These are phyloP conservation scores for Dinothrombium tinctorium DNA, from an alignment of 1,140 invertebrate species.

Conservation along the genomic window DNA sequence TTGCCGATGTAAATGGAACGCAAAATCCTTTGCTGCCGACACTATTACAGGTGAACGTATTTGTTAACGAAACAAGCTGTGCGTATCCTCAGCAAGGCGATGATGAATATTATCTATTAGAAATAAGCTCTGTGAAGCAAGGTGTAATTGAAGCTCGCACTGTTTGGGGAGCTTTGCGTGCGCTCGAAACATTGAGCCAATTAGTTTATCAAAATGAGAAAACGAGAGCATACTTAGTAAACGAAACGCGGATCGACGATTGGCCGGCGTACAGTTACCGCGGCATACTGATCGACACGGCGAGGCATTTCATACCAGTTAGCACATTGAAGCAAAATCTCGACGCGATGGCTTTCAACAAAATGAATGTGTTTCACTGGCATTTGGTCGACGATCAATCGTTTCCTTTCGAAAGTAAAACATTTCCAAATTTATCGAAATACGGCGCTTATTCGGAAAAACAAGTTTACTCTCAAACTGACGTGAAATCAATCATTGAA, in stretches of 20 bases:
- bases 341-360: conserved; percentile 24
- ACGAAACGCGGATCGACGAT: conserved; percentile 35
- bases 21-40: too few relatives aligned
- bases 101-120: conserved; percentile 9
- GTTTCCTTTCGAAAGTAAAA: conserved; percentile 31
- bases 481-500: conserved; percentile 21
- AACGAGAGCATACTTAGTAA: conserved; percentile 17
- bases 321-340: conserved; percentile 35
- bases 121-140: neutral
- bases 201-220: conserved; percentile 17
- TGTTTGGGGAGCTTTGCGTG: conserved; percentile 10
- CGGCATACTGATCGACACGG: conserved; percentile 54
- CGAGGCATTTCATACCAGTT: conserved; percentile 48
- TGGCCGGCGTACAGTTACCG: conserved; percentile 44
- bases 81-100: conserved; percentile 10
- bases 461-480: conserved; percentile 18
- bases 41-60: conserved; percentile 2
- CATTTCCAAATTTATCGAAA: conserved; percentile 24
- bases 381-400: conserved; percentile 36
- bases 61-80: conserved; percentile 4
- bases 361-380: conserved; percentile 35
- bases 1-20: too few relatives aligned
- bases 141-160: neutral
- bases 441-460: conserved; percentile 3
- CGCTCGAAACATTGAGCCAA: conserved; percentile 24